A percentile compares a stretch with the other conserved stretches of the same genome.
Conservation (phyloP, 2,113 vertebrate species). For the Trematomus loennbergii region DNA sequence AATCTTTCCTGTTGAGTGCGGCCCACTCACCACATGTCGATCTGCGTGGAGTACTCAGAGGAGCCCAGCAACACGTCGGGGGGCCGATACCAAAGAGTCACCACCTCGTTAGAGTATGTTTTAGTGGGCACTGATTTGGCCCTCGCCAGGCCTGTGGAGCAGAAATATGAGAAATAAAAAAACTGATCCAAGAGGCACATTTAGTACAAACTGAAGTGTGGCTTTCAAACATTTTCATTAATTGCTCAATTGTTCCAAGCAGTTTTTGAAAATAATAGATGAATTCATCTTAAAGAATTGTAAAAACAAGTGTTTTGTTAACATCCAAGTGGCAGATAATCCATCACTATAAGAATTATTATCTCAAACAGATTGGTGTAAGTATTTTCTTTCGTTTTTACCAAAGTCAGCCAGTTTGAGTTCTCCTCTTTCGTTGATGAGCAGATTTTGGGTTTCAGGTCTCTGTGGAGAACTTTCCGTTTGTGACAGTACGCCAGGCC, state of each 20-base stretch:
- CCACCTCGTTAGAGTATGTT: slow-evolving; percentile 97
- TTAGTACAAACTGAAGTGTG: not conserved
- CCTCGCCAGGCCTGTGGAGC: slow-evolving; percentile 89
- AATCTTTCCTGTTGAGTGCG: not conserved
- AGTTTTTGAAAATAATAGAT: not conserved
- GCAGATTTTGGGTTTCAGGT: slow-evolving; percentile 92
- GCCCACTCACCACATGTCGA: slow-evolving; percentile 95
- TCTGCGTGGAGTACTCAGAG: slow-evolving; percentile 96
- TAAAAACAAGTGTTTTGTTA: not conserved
- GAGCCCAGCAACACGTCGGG: slow-evolving; percentile 97
- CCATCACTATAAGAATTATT: not conserved
- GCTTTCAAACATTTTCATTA: too few species aligned
- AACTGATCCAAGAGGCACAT: slow-evolving; percentile 11
- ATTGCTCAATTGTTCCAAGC: too few species aligned
- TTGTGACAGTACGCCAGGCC: slow-evolving; percentile 90
- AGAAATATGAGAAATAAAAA: slow-evolving; percentile 34
- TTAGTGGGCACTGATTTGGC: slow-evolving; percentile 97
- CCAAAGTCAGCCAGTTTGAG: slow-evolving; percentile 93
- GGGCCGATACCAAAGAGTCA: slow-evolving; percentile 96
- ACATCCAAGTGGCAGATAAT: not conserved
- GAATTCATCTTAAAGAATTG: not conserved
- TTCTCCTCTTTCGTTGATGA: slow-evolving; percentile 91
- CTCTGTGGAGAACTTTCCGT: slow-evolving; percentile 90
- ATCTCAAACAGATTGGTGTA: not conserved
- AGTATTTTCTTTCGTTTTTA: slow-evolving; percentile 44